phyloP scores from a whole-genome alignment of 2,888 invertebrate species.

The Amiota mariae region DNA sequence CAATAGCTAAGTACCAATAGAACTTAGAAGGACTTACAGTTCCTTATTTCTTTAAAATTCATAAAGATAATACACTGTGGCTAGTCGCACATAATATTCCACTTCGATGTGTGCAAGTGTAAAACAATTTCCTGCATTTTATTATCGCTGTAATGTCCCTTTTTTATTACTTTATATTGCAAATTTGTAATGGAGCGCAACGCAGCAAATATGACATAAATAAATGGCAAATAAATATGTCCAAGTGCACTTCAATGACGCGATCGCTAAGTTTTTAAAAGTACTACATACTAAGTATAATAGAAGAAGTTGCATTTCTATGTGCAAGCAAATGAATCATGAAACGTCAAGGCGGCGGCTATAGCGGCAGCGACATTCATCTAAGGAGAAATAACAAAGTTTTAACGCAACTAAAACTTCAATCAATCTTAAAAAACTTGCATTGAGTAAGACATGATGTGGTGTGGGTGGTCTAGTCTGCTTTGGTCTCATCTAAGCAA shows the following conservation, averaged over 20 bases:
- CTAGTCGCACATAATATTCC: slow-evolving; percentile 58
- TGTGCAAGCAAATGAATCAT: neutral
- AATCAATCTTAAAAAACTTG: slow-evolving; percentile 19
- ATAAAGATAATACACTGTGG: neutral
- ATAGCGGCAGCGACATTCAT: neutral
- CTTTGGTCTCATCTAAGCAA: too few species aligned
- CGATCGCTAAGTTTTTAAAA: too few species aligned
- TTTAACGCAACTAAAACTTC: slow-evolving; percentile 12
- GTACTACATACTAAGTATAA: too few species aligned
- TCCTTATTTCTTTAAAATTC: slow-evolving; percentile 18
- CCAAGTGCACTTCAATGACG: slow-evolving; percentile 1
- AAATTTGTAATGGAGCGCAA: slow-evolving; percentile 14
- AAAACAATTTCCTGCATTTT: slow-evolving; percentile 63
- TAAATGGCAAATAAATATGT: slow-evolving; percentile 22
- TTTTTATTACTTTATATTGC: slow-evolving; percentile 26
- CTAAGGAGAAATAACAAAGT: neutral
- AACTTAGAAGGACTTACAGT: slow-evolving; percentile 24
- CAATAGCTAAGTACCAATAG: slow-evolving; percentile 24
- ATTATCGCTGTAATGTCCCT: slow-evolving; percentile 52
- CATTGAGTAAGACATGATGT: neutral
- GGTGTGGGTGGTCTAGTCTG: too few species aligned
- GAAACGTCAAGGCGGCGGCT: neutral
- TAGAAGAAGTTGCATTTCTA: too few species aligned
- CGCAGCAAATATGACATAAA: slow-evolving; percentile 36
- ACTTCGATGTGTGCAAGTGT: slow-evolving; percentile 51